Conservation (phyloP, 2,888 invertebrate genomes). For the Acrocyrtus sp. region DNA sequence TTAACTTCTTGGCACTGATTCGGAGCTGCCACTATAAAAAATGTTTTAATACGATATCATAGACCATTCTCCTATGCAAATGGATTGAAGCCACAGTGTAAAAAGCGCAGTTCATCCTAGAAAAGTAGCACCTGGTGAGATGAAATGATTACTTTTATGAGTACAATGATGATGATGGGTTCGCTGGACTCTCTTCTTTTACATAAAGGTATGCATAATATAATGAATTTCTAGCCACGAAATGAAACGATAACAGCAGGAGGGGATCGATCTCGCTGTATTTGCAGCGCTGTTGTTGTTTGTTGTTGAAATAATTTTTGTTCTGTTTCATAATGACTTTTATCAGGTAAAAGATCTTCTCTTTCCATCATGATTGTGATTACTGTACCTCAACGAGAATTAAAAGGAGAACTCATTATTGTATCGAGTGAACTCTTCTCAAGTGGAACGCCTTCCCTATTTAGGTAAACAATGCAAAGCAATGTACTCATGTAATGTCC, state of each 20-base stretch:
- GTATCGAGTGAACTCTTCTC: too few relatives aligned
- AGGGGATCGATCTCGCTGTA: background rate
- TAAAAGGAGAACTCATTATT: too few relatives aligned
- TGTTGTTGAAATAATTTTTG: background rate
- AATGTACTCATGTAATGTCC: too few relatives aligned
- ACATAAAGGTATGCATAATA: background rate
- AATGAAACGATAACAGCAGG: background rate
- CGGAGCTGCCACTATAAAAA: background rate
- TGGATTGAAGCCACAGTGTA: background rate
- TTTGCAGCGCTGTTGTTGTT: background rate
- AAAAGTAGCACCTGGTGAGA: background rate
- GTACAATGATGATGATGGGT: background rate
- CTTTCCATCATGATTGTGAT: background rate
- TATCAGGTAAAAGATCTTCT: background rate
- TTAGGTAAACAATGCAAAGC: too few relatives aligned
- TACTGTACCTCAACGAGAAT: too few relatives aligned
- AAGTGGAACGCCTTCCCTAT: too few relatives aligned
- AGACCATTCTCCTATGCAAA: background rate
- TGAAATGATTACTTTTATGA: background rate
- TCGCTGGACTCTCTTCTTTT: constrained; percentile 14
- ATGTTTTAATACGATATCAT: background rate
- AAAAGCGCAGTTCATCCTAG: background rate
- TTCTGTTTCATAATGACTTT: background rate
- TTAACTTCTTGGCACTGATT: too few relatives aligned
- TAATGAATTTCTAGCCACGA: too few relatives aligned